Evolutionary conservation across 1,140 invertebrate genomes (phyloP).

Genomic region (Cherax quadricarinatus): DNA sequence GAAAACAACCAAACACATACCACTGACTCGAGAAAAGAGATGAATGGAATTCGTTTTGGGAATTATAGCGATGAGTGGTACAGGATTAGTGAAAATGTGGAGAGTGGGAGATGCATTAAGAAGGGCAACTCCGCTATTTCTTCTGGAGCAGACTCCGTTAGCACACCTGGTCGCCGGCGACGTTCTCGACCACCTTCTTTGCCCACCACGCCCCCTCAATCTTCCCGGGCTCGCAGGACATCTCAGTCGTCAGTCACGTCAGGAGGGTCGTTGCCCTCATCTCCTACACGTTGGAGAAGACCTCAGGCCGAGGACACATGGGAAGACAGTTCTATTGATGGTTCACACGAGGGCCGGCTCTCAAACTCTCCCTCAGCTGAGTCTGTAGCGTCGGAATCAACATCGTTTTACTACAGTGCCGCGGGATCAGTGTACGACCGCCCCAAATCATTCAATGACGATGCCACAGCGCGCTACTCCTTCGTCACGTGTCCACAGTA

Average conservation of each 20-base stretch:
- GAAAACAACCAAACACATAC: not conserved
- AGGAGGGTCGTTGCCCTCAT: conserved; percentile 34
- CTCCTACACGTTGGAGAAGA: conserved; percentile 36
- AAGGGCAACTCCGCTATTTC: not conserved
- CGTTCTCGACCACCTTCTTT: conserved; percentile 41
- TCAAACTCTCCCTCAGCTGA: conserved; percentile 21
- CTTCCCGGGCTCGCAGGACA: conserved; percentile 18
- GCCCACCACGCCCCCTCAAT: conserved; percentile 45
- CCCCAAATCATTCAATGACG: conserved; percentile 42
- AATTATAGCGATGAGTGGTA: not conserved
- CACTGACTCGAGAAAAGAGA: not conserved
- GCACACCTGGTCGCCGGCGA: conserved; percentile 29
- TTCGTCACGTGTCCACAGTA: conserved; percentile 49
- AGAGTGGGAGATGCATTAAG: not conserved
- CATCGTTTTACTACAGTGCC: conserved; percentile 57
- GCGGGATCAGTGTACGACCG: conserved; percentile 29
- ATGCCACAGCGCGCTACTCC: conserved; percentile 26
- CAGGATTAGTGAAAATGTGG: not conserved
- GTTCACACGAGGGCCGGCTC: conserved; percentile 10
- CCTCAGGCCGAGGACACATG: conserved; percentile 46
- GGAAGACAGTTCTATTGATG: conserved; percentile 32
- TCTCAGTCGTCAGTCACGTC: conserved; percentile 13
- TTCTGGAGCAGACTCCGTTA: not conserved
- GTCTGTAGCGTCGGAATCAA: conserved; percentile 37
- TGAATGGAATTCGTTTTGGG: not conserved